Percentiles rank a stretch among this genome's conserved stretches.
phyloP scores from a whole-genome alignment of 2,888 invertebrate species.

The Hetaerina titia region DNA sequence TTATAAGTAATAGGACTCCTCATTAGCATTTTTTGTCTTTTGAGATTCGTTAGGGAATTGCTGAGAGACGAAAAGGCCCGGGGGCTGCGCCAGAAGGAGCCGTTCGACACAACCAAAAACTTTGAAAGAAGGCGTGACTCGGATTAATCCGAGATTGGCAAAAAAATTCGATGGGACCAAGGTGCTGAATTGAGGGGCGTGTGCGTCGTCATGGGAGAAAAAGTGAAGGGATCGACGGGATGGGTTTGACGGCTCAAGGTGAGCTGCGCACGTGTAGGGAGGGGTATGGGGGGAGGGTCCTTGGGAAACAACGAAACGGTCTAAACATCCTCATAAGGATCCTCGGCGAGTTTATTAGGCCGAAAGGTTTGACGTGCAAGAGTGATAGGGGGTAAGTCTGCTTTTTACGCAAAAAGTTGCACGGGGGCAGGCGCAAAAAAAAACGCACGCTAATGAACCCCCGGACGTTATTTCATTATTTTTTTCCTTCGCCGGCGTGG shows the following conservation, averaged over 20 bases:
- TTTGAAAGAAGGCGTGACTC: too few species aligned
- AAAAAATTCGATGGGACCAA: too few species aligned
- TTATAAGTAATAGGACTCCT: too few species aligned
- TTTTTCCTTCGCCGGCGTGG: too few species aligned
- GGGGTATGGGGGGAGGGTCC: neutral
- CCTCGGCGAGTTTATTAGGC: slow-evolving; percentile 24
- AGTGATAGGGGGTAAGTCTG: neutral
- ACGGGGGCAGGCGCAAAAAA: neutral
- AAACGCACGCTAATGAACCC: neutral
- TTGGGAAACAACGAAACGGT: neutral
- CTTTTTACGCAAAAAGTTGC: slow-evolving; percentile 49
- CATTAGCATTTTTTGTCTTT: too few species aligned
- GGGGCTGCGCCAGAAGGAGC: too few species aligned
- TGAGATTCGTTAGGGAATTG: too few species aligned
- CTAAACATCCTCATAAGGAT: slow-evolving; percentile 36
- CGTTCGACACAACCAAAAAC: too few species aligned
- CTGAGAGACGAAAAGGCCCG: too few species aligned
- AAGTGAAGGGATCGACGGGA: neutral
- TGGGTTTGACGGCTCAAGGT: neutral
- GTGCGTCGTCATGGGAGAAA: neutral
- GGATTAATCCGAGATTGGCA: too few species aligned
- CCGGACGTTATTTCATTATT: neutral
- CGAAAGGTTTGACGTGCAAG: slow-evolving; percentile 23
- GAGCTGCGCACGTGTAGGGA: neutral
- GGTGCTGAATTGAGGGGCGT: too few species aligned